phyloP scores from a whole-genome alignment of 2,113 vertebrate genomes.

The Ophthalmolycus amberensis region DNA sequence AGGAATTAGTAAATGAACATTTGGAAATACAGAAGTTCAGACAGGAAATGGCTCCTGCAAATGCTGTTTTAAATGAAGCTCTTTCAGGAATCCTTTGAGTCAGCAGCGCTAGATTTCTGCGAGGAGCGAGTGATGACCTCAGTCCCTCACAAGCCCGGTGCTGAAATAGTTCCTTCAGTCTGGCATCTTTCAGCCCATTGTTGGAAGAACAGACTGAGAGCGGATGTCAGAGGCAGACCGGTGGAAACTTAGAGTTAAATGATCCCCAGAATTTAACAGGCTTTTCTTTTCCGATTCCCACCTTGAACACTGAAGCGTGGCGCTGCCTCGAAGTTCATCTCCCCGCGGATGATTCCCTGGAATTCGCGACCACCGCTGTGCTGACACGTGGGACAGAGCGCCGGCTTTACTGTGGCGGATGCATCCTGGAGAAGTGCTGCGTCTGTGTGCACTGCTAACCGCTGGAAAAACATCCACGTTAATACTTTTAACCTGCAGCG shows the following conservation, averaged over 20 bases:
- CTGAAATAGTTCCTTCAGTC: not conserved
- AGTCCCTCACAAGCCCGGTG: not conserved
- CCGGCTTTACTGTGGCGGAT: not conserved
- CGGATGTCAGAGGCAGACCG: constrained; percentile 12
- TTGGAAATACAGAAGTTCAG: not conserved
- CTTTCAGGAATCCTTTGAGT: not conserved
- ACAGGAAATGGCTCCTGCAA: not conserved
- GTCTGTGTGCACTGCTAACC: not conserved
- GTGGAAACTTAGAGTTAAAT: constrained; percentile 20
- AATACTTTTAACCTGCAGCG: not conserved
- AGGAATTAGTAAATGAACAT: not conserved
- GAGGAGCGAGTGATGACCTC: not conserved
- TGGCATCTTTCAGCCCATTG: not conserved
- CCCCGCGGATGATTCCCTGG: constrained; percentile 4
- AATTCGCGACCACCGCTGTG: constrained; percentile 6
- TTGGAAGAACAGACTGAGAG: constrained; percentile 5
- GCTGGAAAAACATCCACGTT: not conserved
- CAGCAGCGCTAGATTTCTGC: not conserved
- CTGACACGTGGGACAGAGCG: not conserved
- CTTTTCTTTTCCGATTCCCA: constrained; percentile 26
- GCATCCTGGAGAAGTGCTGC: not conserved
- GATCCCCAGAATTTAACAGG: constrained; percentile 14
- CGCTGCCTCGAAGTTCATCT: constrained; percentile 14
- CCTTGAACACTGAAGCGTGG: not conserved
- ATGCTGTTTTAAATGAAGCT: not conserved